Conservation (phyloP, 92 coral and sea anemone species). For the Bergia sp. region DNA sequence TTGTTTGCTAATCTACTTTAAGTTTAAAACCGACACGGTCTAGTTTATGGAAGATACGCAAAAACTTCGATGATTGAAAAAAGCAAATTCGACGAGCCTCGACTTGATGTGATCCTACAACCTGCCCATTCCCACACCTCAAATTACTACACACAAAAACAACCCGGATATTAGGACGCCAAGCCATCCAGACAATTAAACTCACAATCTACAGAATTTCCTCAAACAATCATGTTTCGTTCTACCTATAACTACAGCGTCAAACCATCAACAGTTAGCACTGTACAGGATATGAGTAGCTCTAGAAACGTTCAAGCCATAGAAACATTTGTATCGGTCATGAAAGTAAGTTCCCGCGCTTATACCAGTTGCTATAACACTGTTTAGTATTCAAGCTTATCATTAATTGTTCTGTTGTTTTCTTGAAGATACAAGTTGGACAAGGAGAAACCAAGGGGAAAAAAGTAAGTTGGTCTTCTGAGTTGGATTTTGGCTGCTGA, state of each 20-base stretch:
- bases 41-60: not conserved
- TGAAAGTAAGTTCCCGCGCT: constrained; percentile 18
- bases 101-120: constrained; percentile 13
- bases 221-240: constrained; percentile 15
- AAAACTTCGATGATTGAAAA: not conserved
- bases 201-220: not conserved
- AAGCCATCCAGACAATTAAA: not conserved
- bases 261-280: constrained; percentile 12
- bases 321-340: constrained; percentile 33
- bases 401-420: not conserved
- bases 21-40: not conserved
- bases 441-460: not conserved
- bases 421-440: constrained; percentile 38
- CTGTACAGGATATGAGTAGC: not conserved
- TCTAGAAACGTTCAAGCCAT: not conserved
- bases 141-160: constrained; percentile 4
- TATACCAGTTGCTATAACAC: not conserved
- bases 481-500: not conserved
- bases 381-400: not conserved
- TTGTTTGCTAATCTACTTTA: no score
- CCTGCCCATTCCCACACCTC: constrained; percentile 24
- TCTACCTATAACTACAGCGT: constrained; percentile 27
- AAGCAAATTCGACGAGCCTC: constrained; percentile 8
- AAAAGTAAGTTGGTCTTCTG: not conserved
- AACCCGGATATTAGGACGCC: not conserved